These are phyloP conservation scores for Ranitomeya imitator DNA, from an alignment of 2,113 vertebrate genomes.

Conservation along the genomic window DNA sequence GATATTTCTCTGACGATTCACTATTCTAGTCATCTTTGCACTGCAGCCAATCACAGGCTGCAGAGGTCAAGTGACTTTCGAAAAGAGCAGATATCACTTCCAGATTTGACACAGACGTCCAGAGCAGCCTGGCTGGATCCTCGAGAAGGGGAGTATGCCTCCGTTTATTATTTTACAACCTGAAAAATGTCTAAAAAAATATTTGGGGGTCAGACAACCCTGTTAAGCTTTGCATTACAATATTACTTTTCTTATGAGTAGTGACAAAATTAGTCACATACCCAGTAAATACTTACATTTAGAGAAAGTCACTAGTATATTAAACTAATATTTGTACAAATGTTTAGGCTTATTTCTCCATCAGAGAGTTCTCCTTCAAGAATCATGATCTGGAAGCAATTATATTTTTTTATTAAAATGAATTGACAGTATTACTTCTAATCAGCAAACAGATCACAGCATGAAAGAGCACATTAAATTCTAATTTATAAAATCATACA, in stretches of 20 bases:
- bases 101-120: too few relatives aligned
- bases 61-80: too few relatives aligned
- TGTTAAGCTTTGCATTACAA: not conserved
- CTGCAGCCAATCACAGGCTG: too few relatives aligned
- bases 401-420: constrained; percentile 34
- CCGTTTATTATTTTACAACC: too few relatives aligned
- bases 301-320: constrained; percentile 1
- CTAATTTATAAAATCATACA: constrained; percentile 39
- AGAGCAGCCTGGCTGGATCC: too few relatives aligned
- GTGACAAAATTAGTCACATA: not conserved
- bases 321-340: constrained; percentile 8
- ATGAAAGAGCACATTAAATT: constrained; percentile 48
- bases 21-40: too few relatives aligned
- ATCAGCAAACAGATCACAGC: constrained; percentile 41
- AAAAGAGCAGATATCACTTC: too few relatives aligned
- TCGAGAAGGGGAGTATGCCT: too few relatives aligned
- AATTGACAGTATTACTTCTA: constrained; percentile 22
- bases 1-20: too few relatives aligned
- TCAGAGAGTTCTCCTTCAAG: constrained; percentile 20
- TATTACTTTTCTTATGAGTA: not conserved
- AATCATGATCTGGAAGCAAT: constrained; percentile 49
- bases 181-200: too few relatives aligned
- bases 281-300: not conserved
- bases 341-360: constrained; percentile 15
- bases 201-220: too few relatives aligned